A percentile compares a stretch with the other conserved stretches of the same genome.
phyloP scores from a whole-genome alignment of 1,140 invertebrate species.

The Diprion similis region DNA sequence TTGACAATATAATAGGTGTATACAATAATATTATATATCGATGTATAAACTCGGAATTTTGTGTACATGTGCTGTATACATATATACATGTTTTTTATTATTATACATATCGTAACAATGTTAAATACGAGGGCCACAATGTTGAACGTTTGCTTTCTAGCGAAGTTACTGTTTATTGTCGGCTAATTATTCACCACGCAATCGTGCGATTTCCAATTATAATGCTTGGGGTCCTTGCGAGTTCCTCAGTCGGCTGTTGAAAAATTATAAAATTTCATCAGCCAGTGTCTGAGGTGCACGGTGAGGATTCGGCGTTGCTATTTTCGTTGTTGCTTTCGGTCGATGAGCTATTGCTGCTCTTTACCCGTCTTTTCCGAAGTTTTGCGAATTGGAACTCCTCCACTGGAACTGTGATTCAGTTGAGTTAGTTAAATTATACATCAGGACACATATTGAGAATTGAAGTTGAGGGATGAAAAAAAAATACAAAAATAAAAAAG shows the following conservation, averaged over 20 bases:
- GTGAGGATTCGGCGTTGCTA: constrained; percentile 60
- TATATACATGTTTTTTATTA: too few relatives aligned
- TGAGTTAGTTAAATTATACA: not conserved
- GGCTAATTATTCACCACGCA: too few relatives aligned
- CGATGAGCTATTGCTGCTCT: constrained; percentile 62
- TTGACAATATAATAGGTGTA: too few relatives aligned
- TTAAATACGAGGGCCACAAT: not conserved
- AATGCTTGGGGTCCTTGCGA: not conserved
- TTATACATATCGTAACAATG: too few relatives aligned
- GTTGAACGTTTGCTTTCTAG: not conserved
- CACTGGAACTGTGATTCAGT: constrained; percentile 51
- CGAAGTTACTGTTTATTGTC: not conserved
- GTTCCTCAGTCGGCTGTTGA: too few relatives aligned
- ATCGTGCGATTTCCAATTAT: too few relatives aligned
- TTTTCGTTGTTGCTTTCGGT: constrained; percentile 63
- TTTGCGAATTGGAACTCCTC: constrained; percentile 58
- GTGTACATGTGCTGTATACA: too few relatives aligned
- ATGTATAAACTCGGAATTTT: too few relatives aligned
- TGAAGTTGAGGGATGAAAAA: not conserved
- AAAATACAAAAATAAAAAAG: not conserved
- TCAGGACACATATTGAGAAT: not conserved
- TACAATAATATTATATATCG: too few relatives aligned
- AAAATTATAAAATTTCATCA: constrained; percentile 24
- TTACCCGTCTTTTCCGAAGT: constrained; percentile 54
- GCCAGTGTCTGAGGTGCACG: constrained; percentile 61